Evolutionary conservation across 1,140 invertebrate species (phyloP).

Genomic region (Aphidius gifuensis): DNA sequence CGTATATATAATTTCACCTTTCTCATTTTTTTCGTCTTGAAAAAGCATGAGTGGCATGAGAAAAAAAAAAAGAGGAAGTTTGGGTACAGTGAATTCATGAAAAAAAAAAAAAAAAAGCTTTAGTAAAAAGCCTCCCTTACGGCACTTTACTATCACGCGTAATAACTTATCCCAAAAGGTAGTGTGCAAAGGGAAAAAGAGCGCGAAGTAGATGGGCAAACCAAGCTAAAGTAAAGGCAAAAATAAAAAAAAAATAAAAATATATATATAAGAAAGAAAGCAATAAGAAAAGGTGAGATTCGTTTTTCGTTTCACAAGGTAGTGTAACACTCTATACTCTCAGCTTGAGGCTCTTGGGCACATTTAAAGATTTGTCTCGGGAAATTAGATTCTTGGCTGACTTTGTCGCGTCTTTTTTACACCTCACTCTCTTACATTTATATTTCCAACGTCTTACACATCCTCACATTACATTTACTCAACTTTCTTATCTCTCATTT

Average conservation of each 20-base stretch:
- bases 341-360: slow-evolving; percentile 40
- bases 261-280: slow-evolving; percentile 8
- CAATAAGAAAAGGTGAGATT: background rate
- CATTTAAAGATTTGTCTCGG: slow-evolving; percentile 55
- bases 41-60: background rate
- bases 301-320: slow-evolving; percentile 39
- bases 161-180: slow-evolving; percentile 24
- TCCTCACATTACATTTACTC: background rate
- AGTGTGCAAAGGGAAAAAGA: background rate
- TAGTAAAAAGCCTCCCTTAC: slow-evolving; percentile 12
- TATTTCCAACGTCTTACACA: too few species aligned
- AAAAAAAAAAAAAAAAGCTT: background rate
- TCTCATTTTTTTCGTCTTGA: background rate
- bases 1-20: background rate
- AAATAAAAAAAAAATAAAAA: background rate
- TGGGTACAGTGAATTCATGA: slow-evolving; percentile 12
- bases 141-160: slow-evolving; percentile 14
- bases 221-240: background rate
- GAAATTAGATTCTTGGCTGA: slow-evolving; percentile 55
- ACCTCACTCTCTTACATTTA: background rate
- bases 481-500: background rate
- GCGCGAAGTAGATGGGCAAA: slow-evolving; percentile 4
- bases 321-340: slow-evolving; percentile 33
- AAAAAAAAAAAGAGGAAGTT: background rate
- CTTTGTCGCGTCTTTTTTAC: slow-evolving; percentile 40